These are phyloP conservation scores for Addax nasomaculatus DNA, from an alignment of 2,113 vertebrate genomes.

Conservation along the genomic window DNA sequence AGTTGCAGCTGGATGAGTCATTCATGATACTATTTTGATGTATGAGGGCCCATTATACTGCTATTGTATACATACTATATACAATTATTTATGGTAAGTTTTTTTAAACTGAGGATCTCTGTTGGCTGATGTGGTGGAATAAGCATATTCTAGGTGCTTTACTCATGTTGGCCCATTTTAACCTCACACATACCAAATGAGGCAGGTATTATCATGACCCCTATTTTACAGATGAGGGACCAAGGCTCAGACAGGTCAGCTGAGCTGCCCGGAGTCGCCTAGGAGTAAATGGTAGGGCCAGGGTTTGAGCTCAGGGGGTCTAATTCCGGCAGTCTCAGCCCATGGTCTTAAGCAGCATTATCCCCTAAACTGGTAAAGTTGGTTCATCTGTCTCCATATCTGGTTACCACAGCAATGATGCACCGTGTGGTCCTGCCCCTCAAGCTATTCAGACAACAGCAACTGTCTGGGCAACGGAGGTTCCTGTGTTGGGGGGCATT, in stretches of 20 bases:
- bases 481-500: not conserved
- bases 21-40: not conserved
- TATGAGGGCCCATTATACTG: not conserved
- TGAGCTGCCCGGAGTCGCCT: not conserved
- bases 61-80: not conserved
- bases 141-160: not conserved
- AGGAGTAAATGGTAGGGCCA: not conserved
- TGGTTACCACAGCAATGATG: not conserved
- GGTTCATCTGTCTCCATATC: not conserved
- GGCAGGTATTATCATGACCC: not conserved
- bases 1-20: not conserved
- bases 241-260: not conserved
- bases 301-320: not conserved
- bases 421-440: too few species aligned
- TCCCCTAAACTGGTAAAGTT: not conserved
- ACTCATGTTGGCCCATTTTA: not conserved
- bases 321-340: not conserved
- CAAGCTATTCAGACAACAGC: rapidly evolving
- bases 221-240: not conserved
- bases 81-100: not conserved
- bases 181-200: not conserved
- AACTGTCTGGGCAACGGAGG: not conserved
- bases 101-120: not conserved
- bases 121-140: not conserved
- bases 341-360: not conserved